Conservation (phyloP, 1,140 invertebrate genomes). For the Achroia grisella region DNA sequence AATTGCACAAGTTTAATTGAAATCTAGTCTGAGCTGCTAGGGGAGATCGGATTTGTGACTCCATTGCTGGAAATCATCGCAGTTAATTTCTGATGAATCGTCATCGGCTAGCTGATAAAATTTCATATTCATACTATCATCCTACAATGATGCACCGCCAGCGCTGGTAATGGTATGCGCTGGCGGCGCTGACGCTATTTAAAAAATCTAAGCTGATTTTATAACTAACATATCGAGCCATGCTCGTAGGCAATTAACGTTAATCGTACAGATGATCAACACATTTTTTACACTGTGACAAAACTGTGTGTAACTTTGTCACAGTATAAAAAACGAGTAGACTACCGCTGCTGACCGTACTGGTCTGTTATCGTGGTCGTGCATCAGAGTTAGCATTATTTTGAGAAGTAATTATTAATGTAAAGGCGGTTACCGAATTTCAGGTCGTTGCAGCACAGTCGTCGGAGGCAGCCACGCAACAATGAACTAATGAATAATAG, state of each 20-base stretch:
- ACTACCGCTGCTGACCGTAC: slow-evolving; percentile 50
- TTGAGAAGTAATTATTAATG: slow-evolving; percentile 73
- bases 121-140: too few relatives aligned
- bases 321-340: too few relatives aligned
- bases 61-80: too few relatives aligned
- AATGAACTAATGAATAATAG: slow-evolving; percentile 68
- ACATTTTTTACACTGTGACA: not conserved
- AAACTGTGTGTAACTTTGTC: too few relatives aligned
- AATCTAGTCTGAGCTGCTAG: too few relatives aligned
- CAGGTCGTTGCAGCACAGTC: slow-evolving; percentile 43
- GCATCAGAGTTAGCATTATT: slow-evolving; percentile 66
- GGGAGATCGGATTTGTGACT: not conserved
- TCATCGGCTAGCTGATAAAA: too few relatives aligned
- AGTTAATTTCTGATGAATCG: too few relatives aligned
- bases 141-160: too few relatives aligned
- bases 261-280: not conserved
- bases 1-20: too few relatives aligned
- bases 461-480: slow-evolving; percentile 25
- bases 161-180: too few relatives aligned
- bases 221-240: not conserved
- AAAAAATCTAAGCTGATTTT: not conserved
- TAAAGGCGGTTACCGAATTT: slow-evolving; percentile 66
- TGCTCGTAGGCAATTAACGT: not conserved
- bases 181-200: too few relatives aligned
- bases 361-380: slow-evolving; percentile 52